These are phyloP conservation scores for Nomada flava DNA, from an alignment of 2,888 invertebrate genomes.

Conservation along the genomic window DNA sequence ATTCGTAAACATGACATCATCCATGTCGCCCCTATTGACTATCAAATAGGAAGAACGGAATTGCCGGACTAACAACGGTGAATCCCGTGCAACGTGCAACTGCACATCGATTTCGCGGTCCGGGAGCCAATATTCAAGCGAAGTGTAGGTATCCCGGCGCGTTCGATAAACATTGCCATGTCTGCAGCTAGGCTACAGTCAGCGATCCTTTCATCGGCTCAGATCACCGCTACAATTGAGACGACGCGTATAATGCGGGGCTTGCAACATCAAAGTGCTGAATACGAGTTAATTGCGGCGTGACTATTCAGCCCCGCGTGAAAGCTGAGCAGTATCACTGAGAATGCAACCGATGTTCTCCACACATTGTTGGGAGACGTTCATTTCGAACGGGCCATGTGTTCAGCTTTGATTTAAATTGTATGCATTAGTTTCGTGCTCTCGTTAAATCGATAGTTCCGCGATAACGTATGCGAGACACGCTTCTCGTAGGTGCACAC, in stretches of 20 bases:
- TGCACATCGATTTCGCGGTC: slow-evolving; percentile 58
- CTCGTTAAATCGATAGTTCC: not conserved
- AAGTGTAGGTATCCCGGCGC: slow-evolving; percentile 45
- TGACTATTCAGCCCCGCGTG: slow-evolving; percentile 60
- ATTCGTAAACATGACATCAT: slow-evolving; percentile 23
- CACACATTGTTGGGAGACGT: too few species aligned
- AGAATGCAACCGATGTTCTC: slow-evolving; percentile 14
- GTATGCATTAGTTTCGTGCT: not conserved
- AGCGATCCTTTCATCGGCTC: slow-evolving; percentile 61
- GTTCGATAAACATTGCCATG: slow-evolving; percentile 61
- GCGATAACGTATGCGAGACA: slow-evolving; percentile 18
- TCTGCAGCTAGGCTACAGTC: slow-evolving; percentile 46
- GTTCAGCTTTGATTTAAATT: slow-evolving; percentile 15
- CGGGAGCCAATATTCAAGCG: slow-evolving; percentile 56
- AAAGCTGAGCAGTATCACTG: slow-evolving; percentile 39
- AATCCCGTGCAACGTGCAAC: slow-evolving; percentile 51
- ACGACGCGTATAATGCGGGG: slow-evolving; percentile 55
- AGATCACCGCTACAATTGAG: slow-evolving; percentile 52
- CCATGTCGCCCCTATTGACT: slow-evolving; percentile 31
- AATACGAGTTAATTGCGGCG: slow-evolving; percentile 68
- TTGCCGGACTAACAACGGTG: slow-evolving; percentile 42
- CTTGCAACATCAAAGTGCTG: slow-evolving; percentile 60
- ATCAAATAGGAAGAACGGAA: slow-evolving; percentile 48
- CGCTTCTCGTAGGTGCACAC: not conserved
- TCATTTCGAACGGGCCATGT: not conserved